Conservation (phyloP, 1,140 invertebrate species). For the Zaprionus camerounensis region DNA sequence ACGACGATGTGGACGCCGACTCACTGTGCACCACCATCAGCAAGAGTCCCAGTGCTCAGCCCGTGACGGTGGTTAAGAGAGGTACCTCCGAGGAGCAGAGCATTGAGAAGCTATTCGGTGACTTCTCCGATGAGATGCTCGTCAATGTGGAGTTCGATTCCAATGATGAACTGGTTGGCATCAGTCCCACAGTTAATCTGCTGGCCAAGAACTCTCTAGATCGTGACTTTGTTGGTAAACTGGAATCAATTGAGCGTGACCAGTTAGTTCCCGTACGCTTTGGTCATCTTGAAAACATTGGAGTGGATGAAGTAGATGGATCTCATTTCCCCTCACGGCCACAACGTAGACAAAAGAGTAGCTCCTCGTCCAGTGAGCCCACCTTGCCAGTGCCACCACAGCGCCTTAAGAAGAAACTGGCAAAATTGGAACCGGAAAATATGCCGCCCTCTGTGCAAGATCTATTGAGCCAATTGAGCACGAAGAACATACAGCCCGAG, state of each 20-base stretch:
- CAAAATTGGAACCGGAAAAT: constrained; percentile 63
- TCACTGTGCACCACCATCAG: constrained; percentile 77
- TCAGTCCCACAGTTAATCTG: constrained; percentile 46
- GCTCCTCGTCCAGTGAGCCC: constrained; percentile 73
- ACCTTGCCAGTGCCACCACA: constrained; percentile 65
- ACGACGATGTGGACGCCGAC: constrained; percentile 65
- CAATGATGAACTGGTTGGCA: constrained; percentile 75
- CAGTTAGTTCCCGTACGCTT: constrained; percentile 22
- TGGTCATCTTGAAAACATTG: neutral
- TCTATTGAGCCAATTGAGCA: constrained; percentile 51
- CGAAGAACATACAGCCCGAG: neutral
- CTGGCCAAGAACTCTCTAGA: constrained; percentile 42
- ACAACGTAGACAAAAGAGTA: constrained; percentile 72
- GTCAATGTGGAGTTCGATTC: constrained; percentile 80
- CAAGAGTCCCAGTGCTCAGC: constrained; percentile 78
- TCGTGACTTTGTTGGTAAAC: constrained; percentile 61
- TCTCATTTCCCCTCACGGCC: constrained; percentile 65
- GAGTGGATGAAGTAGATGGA: constrained; percentile 47
- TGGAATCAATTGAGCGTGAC: constrained; percentile 64
- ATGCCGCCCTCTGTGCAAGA: constrained; percentile 82
- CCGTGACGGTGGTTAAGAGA: constrained; percentile 66
- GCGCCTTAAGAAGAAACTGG: constrained; percentile 68
- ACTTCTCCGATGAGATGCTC: constrained; percentile 79
- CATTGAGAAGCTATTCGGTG: constrained; percentile 76
- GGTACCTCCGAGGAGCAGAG: constrained; percentile 80